Evolutionary conservation across 2,888 invertebrate species (phyloP), one percentile per base, ranked within the genome.

Genomic region (Cylloceria caligata): DNA sequence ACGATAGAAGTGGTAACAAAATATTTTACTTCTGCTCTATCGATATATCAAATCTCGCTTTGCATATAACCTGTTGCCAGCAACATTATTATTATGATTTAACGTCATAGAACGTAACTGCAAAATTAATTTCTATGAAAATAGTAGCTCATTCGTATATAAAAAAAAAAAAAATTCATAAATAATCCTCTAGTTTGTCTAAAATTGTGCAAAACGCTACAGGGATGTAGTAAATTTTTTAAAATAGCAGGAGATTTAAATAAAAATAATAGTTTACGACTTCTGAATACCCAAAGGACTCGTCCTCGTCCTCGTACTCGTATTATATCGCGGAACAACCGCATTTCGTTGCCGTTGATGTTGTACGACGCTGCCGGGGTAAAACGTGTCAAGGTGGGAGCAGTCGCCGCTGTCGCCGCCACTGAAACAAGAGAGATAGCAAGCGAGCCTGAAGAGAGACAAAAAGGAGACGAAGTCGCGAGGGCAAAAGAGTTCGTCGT

Each of bases 361-460:
- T 81, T 62, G 81, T 21, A 9, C 42, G 74, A 30, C 75, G 79
- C 82, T 74, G 81, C 57, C 79, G 77, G 86, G 88, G 86, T 88
- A 87, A 88, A 89, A 89, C 88, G 89, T 88, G 89, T 89, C 89
- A 88, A 88, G 88, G 89, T 87, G 84, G 85, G 84, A 84, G 82
- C 86, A 85, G 85, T 81, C 73, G 76, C 47, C 74, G 30, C 62
- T 30, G 11, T 47, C 60, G 34, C 39, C 57, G 71, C 57, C 30
- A 47, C 60, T 69, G 49, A 16, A 55, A 24, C 67, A 65, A 76
- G 71, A 1, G 19, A 60, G 57, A 57, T 71, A 80, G 57, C 55
- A 77, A 82, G 75, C 6, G 49, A 49, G 49, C 77, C 65, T 24
- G 65, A 55, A 52, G 9, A 34, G 21, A 34, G 7, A 27, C 36